These are phyloP conservation scores for Morinoia aosen DNA, from an alignment of 2,888 invertebrate species.

Conservation along the genomic window DNA sequence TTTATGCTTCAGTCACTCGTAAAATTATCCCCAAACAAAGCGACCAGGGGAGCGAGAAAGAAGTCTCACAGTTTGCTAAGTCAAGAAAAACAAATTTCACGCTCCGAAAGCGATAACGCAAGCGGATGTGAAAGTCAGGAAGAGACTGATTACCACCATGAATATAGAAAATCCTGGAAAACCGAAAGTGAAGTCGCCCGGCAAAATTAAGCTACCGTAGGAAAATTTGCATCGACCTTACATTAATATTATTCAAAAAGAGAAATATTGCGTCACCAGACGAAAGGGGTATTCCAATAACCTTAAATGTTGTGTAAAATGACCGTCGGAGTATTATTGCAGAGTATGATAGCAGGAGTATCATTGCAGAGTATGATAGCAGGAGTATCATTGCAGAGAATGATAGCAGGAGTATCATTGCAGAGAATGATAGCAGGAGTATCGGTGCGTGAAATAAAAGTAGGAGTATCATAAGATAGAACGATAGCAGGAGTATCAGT, in stretches of 20 bases:
- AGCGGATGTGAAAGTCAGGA: neutral
- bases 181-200: no score
- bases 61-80: neutral
- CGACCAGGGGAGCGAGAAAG: neutral
- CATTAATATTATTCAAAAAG: no score
- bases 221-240: neutral
- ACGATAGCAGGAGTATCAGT: neutral
- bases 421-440: no score
- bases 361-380: neutral
- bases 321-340: neutral
- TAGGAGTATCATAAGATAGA: neutral
- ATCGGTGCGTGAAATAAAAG: neutral
- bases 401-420: neutral
- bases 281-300: neutral
- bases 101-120: neutral
- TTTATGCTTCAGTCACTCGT: neutral
- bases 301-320: neutral
- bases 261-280: neutral
- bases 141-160: neutral
- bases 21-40: neutral
- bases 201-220: neutral
- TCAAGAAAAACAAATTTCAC: neutral
- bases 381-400: neutral
- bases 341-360: no score
- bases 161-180: neutral